phyloP scores from a whole-genome alignment of 2,888 invertebrate species.

The Phyllotreta striolata region DNA sequence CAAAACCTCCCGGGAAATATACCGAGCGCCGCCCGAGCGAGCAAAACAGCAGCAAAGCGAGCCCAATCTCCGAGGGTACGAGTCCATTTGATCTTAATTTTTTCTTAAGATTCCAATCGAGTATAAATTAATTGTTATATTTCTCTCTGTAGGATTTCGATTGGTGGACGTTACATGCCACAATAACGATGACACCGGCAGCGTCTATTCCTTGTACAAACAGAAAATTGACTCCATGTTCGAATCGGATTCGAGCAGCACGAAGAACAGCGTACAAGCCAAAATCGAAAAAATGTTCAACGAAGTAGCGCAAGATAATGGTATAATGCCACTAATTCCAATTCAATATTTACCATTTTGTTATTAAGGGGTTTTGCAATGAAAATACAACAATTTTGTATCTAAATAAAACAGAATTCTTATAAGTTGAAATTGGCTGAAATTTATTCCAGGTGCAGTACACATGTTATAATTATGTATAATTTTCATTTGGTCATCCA shows the following conservation, averaged over 20 bases:
- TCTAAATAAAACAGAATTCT: no score
- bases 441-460: no score
- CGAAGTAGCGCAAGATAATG: slow-evolving; percentile 69
- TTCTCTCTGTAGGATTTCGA: slow-evolving; percentile 54
- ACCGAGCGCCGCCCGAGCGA: slow-evolving; percentile 15
- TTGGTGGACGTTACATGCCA: slow-evolving; percentile 48
- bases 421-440: no score
- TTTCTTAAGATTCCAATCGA: neutral
- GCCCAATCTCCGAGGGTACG: slow-evolving; percentile 50
- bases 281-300: slow-evolving; percentile 87
- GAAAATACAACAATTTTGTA: no score
- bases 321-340: no score
- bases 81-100: neutral
- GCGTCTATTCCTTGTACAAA: slow-evolving; percentile 75
- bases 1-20: slow-evolving; percentile 22
- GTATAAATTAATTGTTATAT: slow-evolving; percentile 4
- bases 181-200: slow-evolving; percentile 54
- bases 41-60: slow-evolving; percentile 48
- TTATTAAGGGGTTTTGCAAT: no score
- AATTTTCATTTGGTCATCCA: no score
- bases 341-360: neutral
- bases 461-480: no score
- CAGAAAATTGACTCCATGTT: slow-evolving; percentile 88
- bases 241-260: slow-evolving; percentile 60
- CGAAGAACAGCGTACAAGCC: slow-evolving; percentile 81